These are phyloP conservation scores for Heteractis magnifica DNA, from an alignment of 92 coral and sea anemone species.

Conservation along the genomic window DNA sequence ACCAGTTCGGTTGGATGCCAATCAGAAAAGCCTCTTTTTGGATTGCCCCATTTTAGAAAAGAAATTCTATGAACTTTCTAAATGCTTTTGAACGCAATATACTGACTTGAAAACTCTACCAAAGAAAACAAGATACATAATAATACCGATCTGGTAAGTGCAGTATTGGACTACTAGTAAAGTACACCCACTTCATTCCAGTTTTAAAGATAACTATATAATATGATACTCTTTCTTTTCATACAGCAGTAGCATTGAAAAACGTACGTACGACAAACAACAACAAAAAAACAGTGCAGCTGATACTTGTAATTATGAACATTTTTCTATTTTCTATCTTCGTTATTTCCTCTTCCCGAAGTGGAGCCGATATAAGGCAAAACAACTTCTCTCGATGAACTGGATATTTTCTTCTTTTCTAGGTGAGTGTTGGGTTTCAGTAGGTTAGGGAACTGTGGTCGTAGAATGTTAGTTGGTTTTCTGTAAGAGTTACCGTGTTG, in stretches of 20 bases:
- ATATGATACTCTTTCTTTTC: neutral
- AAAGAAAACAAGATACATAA: too few species aligned
- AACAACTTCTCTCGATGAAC: conserved; percentile 17
- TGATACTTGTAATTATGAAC: neutral
- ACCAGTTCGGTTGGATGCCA: too few species aligned
- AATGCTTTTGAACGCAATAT: too few species aligned
- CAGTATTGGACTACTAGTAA: too few species aligned
- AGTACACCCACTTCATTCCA: too few species aligned
- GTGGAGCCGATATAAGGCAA: conserved; percentile 10
- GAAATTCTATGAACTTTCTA: too few species aligned
- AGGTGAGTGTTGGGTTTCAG: conserved; percentile 32
- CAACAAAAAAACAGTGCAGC: neutral
- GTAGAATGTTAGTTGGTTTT: conserved; percentile 55
- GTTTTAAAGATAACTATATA: too few species aligned
- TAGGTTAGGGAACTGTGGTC: conserved; percentile 83
- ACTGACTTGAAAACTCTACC: too few species aligned
- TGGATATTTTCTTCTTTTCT: conserved; percentile 19
- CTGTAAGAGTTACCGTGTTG: conserved; percentile 83
- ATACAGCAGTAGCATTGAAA: neutral
- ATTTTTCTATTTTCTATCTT: neutral
- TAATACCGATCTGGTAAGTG: too few species aligned
- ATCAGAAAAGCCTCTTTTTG: too few species aligned
- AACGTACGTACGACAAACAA: neutral
- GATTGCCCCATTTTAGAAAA: too few species aligned
- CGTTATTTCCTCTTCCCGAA: neutral